Conservation (phyloP, 2,113 vertebrate genomes). For the Rhinopithecus roxellana region DNA sequence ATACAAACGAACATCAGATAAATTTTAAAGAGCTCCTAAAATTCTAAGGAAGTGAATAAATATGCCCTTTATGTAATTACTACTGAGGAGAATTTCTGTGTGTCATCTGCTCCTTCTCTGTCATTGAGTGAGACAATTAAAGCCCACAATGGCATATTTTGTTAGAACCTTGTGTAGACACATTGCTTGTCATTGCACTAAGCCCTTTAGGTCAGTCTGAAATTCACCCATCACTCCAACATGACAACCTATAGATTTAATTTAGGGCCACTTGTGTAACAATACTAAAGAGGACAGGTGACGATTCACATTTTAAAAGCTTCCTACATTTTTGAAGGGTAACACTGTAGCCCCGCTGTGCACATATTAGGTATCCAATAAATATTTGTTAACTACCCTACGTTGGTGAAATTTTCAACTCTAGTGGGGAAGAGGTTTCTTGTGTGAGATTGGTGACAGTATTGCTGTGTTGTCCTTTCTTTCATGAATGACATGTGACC, state of each 20-base stretch:
- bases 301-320: not conserved
- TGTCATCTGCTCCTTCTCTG: not conserved
- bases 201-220: not conserved
- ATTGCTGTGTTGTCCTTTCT: not conserved
- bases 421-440: not conserved
- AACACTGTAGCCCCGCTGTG: not conserved
- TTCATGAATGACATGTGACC: conserved; percentile 1
- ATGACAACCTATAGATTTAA: not conserved
- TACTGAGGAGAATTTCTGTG: not conserved
- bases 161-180: not conserved
- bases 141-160: not conserved
- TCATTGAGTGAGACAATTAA: too few species aligned
- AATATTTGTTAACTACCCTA: conserved; percentile 22
- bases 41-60: not conserved
- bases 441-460: not conserved
- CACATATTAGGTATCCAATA: conserved; percentile 57
- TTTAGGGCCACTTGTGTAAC: not conserved
- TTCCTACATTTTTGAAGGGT: not conserved
- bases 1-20: not conserved
- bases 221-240: not conserved
- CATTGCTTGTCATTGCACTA: not conserved
- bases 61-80: not conserved
- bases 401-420: not conserved
- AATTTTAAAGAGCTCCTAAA: not conserved
- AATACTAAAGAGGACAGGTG: too few species aligned